Percentiles rank a stretch among this genome's conserved stretches.
phyloP scores from a whole-genome alignment of 2,113 vertebrate genomes.

The Dasyurus viverrinus region DNA sequence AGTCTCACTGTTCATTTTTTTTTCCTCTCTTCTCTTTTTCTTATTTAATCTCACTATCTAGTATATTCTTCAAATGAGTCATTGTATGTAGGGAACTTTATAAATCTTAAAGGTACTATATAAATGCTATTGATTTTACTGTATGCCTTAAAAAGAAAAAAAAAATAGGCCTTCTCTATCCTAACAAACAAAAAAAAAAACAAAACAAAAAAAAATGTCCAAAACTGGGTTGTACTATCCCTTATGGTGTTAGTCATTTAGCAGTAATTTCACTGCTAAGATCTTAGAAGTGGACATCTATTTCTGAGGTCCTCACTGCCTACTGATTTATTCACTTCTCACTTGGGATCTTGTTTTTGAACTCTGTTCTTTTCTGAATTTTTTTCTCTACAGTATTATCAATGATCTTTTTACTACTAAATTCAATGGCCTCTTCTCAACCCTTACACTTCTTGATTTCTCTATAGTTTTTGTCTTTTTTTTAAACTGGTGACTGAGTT shows the following conservation, averaged over 20 bases:
- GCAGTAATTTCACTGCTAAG: not conserved
- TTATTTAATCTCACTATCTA: not conserved
- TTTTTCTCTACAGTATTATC: not conserved
- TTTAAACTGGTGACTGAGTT: not conserved
- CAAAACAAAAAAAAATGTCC: not conserved
- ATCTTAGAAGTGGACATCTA: not conserved
- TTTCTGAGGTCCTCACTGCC: not conserved
- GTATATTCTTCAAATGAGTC: not conserved
- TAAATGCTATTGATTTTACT: not conserved
- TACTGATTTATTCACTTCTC: not conserved
- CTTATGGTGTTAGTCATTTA: too few relatives aligned
- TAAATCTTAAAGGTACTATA: not conserved
- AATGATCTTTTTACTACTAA: not conserved
- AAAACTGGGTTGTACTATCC: not conserved
- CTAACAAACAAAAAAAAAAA: not conserved
- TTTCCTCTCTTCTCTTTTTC: not conserved
- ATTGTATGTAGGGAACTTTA: not conserved
- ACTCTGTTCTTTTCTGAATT: not conserved
- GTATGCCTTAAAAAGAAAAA: not conserved
- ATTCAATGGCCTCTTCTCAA: not conserved
- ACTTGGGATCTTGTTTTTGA: not conserved
- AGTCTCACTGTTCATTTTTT: not conserved
- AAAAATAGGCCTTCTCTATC: not conserved
- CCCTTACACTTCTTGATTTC: not conserved
- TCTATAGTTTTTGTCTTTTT: not conserved